These are phyloP conservation scores for Cydia amplana DNA, from an alignment of 1,140 invertebrate species.

Conservation along the genomic window DNA sequence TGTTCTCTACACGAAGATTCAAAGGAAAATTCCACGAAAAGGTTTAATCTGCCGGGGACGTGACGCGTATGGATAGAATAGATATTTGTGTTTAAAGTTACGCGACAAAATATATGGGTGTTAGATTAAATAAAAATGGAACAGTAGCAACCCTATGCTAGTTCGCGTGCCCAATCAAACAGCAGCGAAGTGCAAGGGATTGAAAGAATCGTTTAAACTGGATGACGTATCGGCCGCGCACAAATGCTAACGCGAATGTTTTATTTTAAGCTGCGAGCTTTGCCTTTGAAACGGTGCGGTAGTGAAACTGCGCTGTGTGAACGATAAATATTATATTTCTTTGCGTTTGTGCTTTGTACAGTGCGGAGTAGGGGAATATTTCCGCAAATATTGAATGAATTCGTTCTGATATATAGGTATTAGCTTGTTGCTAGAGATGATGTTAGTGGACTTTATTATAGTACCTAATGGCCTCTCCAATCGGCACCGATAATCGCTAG, in stretches of 20 bases:
- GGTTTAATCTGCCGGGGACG: no score
- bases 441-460: no score
- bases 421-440: no score
- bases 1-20: no score
- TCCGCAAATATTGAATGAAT: background rate
- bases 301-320: constrained; percentile 1
- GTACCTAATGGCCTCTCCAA: no score
- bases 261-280: constrained; percentile 10
- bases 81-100: no score
- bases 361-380: background rate
- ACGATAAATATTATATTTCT: constrained; percentile 11
- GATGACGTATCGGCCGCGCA: constrained; percentile 13
- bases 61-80: no score
- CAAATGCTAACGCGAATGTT: constrained; percentile 5
- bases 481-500: no score
- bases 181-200: constrained; percentile 18
- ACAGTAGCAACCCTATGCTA: background rate
- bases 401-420: no score
- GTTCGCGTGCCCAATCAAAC: constrained; percentile 14
- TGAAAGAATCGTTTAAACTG: constrained; percentile 16
- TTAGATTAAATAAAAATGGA: no score
- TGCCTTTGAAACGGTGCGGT: background rate
- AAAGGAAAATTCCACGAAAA: no score
- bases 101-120: no score
- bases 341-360: background rate